Base-by-base conservation (phyloP, 2,797 vertebrate species). In the Centropyge bicolor region DNA sequence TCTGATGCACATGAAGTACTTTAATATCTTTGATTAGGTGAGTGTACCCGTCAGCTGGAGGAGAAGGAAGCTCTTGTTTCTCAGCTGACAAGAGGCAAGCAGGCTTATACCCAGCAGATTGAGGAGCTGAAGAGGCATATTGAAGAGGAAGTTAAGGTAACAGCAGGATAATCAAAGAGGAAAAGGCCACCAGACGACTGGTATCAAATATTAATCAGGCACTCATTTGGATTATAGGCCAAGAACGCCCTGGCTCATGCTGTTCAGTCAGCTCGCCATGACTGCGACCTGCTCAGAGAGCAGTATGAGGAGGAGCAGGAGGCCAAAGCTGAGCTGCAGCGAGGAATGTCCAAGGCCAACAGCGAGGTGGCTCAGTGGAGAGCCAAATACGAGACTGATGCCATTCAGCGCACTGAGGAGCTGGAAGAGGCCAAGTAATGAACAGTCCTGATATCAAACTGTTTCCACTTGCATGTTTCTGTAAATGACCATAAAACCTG, bases 341-440 rank as follows among this genome's bases (percentile, higher is more conserved):
- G 95, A 0, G 77, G 77, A 22, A 84, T 97, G 88, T 97, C 96
- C 82, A 96, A 96, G 88, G 95, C 96, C 86, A 97, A 97, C 93
- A 94, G 93, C 0, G 96, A 97, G 83, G 95, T 96, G 88, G 95
- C 96, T 74, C 95, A 96, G 86, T 97, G 96, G 96, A 96, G 96
- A 84, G 91, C 92, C 82, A 96, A 96, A 88, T 96, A 97, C 0
- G 96, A 97, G 90, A 96, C 96, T 0, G 96, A 96, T 1, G 96
- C 96, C 82, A 96, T 96, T 80, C 96, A 96, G 91, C 89, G 95
- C 67, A 96, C 96, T 0, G 96, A 97, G 82, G 96, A 96, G 75
- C 93, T 96, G 10, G 96, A 96, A 74, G 96, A 96, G 69, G 92
- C 96, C 76, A 96, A 96, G 96, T 96, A 90, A 45, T 13, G 41